These are phyloP conservation scores for Manis pentadactyla DNA, from an alignment of 2,797 vertebrate species.

Conservation along the genomic window DNA sequence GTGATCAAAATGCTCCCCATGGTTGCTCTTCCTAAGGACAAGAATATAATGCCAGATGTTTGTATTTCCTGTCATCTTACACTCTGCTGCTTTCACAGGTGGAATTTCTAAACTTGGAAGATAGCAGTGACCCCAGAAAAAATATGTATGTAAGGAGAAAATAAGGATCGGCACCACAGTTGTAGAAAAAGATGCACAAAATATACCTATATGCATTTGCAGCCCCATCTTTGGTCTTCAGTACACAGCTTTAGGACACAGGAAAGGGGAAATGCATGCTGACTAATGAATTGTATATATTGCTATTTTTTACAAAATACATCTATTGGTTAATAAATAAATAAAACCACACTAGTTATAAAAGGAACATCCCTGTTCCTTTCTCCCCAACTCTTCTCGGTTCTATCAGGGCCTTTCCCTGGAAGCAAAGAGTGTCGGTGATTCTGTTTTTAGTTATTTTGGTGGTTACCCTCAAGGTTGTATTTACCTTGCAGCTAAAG, in stretches of 20 bases:
- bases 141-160: background rate
- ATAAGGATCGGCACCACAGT: background rate
- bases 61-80: background rate
- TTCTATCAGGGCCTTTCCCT: background rate
- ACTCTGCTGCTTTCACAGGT: background rate
- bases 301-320: background rate
- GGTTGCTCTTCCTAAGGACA: background rate
- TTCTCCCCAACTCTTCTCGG: background rate
- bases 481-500: background rate
- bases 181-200: background rate
- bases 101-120: slow-evolving; percentile 5
- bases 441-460: background rate
- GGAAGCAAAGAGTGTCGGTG: background rate
- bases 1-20: background rate
- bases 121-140: background rate
- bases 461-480: background rate
- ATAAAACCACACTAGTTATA: background rate
- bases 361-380: background rate
- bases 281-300: slow-evolving; percentile 6
- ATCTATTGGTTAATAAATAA: background rate
- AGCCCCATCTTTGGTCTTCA: background rate
- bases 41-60: background rate
- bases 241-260: background rate
- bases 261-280: background rate
- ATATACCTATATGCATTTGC: background rate